phyloP scores from a whole-genome alignment of 2,888 invertebrate species.

The Drosophila ezoana region DNA sequence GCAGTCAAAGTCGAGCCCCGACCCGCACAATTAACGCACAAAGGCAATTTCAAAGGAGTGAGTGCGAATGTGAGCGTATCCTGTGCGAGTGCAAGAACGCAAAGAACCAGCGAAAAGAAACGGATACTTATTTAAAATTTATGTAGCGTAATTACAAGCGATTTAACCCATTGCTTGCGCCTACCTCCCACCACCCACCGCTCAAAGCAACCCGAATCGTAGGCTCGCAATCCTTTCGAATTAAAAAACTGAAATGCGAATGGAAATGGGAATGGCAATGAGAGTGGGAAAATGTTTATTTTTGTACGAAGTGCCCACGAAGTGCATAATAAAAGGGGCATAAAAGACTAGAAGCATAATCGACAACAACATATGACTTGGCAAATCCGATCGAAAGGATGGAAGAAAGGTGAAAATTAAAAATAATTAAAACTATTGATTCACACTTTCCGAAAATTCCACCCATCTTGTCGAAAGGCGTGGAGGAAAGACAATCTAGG shows the following conservation, averaged over 20 bases:
- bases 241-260: conserved; percentile 49
- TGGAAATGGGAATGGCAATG: conserved; percentile 42
- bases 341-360: neutral
- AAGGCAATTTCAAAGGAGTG: conserved; percentile 54
- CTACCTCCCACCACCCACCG: neutral
- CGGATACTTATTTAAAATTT: conserved; percentile 82
- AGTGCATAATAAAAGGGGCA: neutral
- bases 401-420: too few species aligned
- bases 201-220: conserved; percentile 25
- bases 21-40: conserved; percentile 76
- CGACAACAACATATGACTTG: neutral
- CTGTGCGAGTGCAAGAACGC: conserved; percentile 51
- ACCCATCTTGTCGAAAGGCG: too few species aligned
- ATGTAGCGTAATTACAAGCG: conserved; percentile 82
- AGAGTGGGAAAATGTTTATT: conserved; percentile 12
- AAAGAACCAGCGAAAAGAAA: conserved; percentile 71
- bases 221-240: conserved; percentile 50
- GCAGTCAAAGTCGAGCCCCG: conserved; percentile 52
- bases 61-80: conserved; percentile 26
- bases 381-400: too few species aligned
- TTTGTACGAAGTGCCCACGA: neutral
- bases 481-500: too few species aligned
- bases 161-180: conserved; percentile 73
- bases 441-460: too few species aligned
- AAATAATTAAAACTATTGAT: too few species aligned